Conservation (phyloP, 2,888 invertebrate species). For the Myathropa florea region DNA sequence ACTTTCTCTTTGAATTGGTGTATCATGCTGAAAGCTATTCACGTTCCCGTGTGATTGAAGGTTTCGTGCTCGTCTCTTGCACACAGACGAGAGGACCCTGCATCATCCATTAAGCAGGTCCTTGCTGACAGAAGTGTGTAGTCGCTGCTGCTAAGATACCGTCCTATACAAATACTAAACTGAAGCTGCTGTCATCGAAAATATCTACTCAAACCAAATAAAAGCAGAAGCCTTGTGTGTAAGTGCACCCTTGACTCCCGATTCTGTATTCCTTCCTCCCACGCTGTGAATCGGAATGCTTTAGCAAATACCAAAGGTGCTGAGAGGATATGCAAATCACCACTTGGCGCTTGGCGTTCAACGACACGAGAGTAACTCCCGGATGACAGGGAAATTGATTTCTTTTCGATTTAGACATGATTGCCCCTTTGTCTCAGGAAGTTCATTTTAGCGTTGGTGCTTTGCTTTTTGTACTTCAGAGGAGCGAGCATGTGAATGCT, state of each 20-base stretch:
- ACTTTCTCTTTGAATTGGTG: constrained; percentile 4
- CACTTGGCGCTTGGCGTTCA: constrained; percentile 41
- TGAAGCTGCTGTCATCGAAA: not conserved
- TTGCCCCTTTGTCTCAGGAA: constrained; percentile 60
- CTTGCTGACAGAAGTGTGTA: constrained; percentile 1
- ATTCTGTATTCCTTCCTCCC: not conserved
- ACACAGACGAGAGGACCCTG: not conserved
- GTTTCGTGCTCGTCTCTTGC: not conserved
- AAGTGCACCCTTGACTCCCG: not conserved
- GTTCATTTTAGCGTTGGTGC: constrained; percentile 40
- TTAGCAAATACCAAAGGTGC: constrained; percentile 36
- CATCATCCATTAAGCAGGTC: constrained; percentile 30
- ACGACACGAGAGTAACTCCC: constrained; percentile 26
- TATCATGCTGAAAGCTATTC: constrained; percentile 28
- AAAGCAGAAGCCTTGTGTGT: constrained; percentile 5
- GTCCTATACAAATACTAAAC: not conserved
- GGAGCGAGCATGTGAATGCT: not conserved
- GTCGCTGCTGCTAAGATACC: not conserved
- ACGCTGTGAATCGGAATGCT: constrained; percentile 14
- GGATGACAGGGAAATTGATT: constrained; percentile 65
- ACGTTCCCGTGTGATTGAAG: constrained; percentile 15
- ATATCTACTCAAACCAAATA: not conserved
- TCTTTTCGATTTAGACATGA: constrained; percentile 62
- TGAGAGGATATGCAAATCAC: constrained; percentile 56
- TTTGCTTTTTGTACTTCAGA: not conserved